A percentile compares a stretch with the other conserved stretches of the same genome.
phyloP scores from a whole-genome alignment of 2,797 vertebrate genomes.

The Diglossa cyanea region DNA sequence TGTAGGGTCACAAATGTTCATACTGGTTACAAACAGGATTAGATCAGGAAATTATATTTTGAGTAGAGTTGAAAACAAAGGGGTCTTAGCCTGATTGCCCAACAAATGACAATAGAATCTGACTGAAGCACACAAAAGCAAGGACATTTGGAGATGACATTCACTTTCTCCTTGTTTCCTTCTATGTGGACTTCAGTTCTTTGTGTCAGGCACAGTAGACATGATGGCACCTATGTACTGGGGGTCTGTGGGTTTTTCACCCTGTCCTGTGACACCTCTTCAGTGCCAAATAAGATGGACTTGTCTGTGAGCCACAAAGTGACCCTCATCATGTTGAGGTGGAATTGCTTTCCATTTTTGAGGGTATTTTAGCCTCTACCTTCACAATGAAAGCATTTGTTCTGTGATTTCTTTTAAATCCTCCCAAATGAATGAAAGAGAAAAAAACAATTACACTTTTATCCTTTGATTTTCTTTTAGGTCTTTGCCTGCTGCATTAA shows the following conservation, averaged over 20 bases:
- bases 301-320: neutral
- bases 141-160: neutral
- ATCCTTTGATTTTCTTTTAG: neutral
- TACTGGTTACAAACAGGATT: neutral
- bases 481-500: neutral
- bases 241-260: neutral
- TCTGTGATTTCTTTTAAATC: neutral
- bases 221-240: neutral
- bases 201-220: neutral
- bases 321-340: neutral
- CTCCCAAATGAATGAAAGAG: neutral
- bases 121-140: neutral
- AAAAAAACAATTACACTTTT: neutral
- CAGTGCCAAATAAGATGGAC: neutral
- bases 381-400: neutral
- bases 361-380: neutral
- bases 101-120: neutral
- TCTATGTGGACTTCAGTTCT: neutral
- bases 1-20: neutral
- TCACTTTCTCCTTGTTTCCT: neutral
- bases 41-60: neutral
- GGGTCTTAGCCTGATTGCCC: neutral
- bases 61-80: neutral
- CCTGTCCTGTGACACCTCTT: neutral
- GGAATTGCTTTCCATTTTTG: neutral